Percentiles rank a stretch among this genome's conserved stretches.
phyloP scores from a whole-genome alignment of 2,888 invertebrate species.

The Lasius fuliginosus region DNA sequence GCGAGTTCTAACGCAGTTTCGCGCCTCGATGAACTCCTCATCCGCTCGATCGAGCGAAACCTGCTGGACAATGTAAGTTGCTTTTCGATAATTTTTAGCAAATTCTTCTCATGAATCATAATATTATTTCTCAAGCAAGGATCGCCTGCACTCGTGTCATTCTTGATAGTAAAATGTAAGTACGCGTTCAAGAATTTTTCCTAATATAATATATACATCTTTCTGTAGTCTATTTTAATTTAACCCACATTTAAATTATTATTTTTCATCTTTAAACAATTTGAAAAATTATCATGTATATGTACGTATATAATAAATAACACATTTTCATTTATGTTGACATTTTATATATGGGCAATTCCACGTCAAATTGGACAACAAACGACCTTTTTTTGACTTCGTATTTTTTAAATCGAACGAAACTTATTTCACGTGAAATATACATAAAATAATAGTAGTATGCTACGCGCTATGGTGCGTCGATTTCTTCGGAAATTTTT shows the following conservation, averaged over 20 bases:
- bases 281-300: background rate
- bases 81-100: background rate
- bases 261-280: background rate
- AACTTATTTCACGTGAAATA: too few species aligned
- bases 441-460: too few species aligned
- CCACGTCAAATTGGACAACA: too few species aligned
- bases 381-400: too few species aligned
- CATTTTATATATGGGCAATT: background rate
- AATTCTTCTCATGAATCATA: conserved; percentile 26
- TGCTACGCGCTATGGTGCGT: too few species aligned
- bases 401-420: too few species aligned
- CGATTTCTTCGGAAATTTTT: too few species aligned
- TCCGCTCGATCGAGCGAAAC: conserved; percentile 42
- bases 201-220: background rate
- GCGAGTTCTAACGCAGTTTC: conserved; percentile 75
- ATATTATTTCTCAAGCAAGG: background rate
- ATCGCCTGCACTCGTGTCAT: background rate
- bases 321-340: background rate
- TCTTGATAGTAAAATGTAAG: background rate
- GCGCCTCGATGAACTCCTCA: conserved; percentile 62
- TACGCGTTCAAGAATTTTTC: background rate
- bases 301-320: background rate
- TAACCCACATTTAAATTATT: background rate
- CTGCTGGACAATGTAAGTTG: conserved; percentile 17
- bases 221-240: background rate